phyloP scores from a whole-genome alignment of 2,113 vertebrate genomes.

The Prunella fulvescens region DNA sequence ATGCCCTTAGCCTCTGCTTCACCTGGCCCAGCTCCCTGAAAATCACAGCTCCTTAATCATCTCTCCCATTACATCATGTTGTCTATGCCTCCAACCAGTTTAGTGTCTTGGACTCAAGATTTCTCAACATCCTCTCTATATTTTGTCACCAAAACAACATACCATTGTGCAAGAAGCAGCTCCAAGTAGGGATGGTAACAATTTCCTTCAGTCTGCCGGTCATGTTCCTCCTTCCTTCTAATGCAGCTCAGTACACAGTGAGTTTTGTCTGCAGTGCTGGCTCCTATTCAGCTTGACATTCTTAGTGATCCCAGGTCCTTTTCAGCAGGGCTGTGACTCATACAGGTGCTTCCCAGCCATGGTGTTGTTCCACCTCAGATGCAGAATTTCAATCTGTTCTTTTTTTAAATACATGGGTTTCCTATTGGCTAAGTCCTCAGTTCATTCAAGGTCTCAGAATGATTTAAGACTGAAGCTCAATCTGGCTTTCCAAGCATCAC shows the following conservation, averaged over 20 bases:
- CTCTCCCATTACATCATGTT: not conserved
- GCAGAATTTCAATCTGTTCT: not conserved
- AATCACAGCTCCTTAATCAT: not conserved
- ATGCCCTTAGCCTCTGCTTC: not conserved
- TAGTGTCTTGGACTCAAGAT: not conserved
- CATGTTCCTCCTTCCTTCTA: not conserved
- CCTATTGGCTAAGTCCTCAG: not conserved
- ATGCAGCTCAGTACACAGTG: accelerated
- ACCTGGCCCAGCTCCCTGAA: not conserved
- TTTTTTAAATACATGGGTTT: not conserved
- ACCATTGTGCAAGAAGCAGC: not conserved
- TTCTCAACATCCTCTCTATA: not conserved
- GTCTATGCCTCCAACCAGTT: not conserved
- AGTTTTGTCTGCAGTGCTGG: not conserved
- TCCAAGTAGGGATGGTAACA: not conserved
- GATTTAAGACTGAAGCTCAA: not conserved
- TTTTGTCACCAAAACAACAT: not conserved
- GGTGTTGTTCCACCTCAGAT: not conserved
- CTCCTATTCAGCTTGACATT: not conserved
- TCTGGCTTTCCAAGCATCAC: not conserved
- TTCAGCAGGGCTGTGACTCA: not conserved
- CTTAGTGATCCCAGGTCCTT: not conserved
- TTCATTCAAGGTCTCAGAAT: not conserved
- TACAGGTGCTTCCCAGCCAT: not conserved
- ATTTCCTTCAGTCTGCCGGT: not conserved